phyloP scores from a whole-genome alignment of 2,797 vertebrate species.

The Natrix natrix region DNA sequence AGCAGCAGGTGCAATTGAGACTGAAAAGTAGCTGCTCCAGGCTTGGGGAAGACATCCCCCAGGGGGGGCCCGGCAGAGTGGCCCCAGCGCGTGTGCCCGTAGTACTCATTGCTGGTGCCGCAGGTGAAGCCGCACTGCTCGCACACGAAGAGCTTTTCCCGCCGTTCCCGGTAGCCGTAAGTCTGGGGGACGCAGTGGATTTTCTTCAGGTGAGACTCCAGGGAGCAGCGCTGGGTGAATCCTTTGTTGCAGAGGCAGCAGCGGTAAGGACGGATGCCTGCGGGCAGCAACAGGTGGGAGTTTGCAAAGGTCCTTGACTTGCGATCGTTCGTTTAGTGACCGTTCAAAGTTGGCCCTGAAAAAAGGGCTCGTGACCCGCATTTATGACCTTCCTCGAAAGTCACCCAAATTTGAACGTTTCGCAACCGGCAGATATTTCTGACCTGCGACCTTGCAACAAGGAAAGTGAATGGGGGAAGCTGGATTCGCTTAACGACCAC shows the following conservation, averaged over 20 bases:
- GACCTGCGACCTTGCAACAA: neutral
- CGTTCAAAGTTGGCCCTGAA: neutral
- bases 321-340: neutral
- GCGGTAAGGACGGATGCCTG: slow-evolving; percentile 86
- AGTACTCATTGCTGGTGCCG: slow-evolving; percentile 76
- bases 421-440: neutral
- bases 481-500: neutral
- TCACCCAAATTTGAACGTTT: neutral
- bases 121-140: slow-evolving; percentile 89
- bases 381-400: neutral
- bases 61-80: slow-evolving; percentile 74
- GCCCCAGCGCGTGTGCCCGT: slow-evolving; percentile 77
- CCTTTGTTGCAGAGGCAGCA: slow-evolving; percentile 87
- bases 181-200: slow-evolving; percentile 84
- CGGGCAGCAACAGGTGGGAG: no score
- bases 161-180: slow-evolving; percentile 86
- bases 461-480: neutral
- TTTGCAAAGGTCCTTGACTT: neutral
- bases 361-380: neutral
- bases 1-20: slow-evolving; percentile 23
- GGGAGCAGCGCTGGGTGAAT: slow-evolving; percentile 88
- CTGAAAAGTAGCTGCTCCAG: slow-evolving; percentile 36
- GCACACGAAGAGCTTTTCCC: slow-evolving; percentile 90
- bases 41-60: slow-evolving; percentile 74
- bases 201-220: slow-evolving; percentile 88